Evolutionary conservation across 2,797 vertebrate species (phyloP).

Genomic region (Kryptolebias ocellatus): DNA sequence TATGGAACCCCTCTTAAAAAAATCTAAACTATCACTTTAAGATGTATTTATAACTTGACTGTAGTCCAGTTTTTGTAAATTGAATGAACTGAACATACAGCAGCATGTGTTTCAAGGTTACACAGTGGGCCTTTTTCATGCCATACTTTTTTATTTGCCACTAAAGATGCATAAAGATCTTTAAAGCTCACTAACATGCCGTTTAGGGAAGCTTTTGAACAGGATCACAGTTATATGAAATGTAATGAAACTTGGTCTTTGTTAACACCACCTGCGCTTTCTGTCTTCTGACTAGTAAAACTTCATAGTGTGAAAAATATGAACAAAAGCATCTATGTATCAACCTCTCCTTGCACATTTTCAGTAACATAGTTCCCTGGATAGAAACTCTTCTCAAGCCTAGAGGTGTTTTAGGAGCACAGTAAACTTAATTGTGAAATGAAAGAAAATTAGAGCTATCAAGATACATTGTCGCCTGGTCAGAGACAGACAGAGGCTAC

Average conservation of each 20-base stretch:
- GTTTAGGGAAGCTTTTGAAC: neutral
- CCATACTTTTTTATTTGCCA: neutral
- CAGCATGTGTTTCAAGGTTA: neutral
- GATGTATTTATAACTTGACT: neutral
- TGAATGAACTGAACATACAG: neutral
- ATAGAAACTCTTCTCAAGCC: neutral
- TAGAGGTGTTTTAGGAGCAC: neutral
- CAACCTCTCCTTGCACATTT: neutral
- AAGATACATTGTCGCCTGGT: neutral
- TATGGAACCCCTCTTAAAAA: too few species aligned
- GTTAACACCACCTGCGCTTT: neutral
- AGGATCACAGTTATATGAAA: neutral
- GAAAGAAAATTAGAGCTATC: neutral
- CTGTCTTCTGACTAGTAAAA: conserved; percentile 5
- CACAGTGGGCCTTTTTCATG: neutral
- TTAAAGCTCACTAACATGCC: neutral
- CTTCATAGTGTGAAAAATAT: conserved; percentile 4
- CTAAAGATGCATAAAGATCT: neutral
- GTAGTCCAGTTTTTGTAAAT: neutral
- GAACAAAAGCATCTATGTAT: neutral
- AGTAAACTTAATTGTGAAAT: neutral
- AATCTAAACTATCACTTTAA: too few species aligned
- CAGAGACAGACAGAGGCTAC: neutral
- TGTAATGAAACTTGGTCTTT: neutral
- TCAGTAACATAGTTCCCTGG: neutral